A percentile compares a stretch with the other conserved stretches of the same genome.
Conservation (phyloP, 2,797 vertebrate species). For the Melanotaenia trifasciata region DNA sequence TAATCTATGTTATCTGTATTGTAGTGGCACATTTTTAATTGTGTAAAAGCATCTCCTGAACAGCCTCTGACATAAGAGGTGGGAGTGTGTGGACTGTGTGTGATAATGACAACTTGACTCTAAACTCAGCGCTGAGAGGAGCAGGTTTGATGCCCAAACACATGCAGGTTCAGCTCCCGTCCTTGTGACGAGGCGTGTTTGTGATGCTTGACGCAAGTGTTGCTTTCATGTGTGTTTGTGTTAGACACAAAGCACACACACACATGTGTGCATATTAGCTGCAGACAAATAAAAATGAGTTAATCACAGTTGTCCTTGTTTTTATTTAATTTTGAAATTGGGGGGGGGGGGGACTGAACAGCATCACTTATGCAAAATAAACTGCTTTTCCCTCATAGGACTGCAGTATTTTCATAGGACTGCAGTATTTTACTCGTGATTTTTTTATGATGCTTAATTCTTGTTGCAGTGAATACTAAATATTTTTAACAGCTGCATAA, state of each 20-base stretch:
- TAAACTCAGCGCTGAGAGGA: constrained; percentile 80
- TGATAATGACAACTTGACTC: constrained; percentile 83
- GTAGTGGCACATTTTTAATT: constrained; percentile 15
- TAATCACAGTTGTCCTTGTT: constrained; percentile 3
- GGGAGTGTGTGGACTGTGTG: constrained; percentile 35
- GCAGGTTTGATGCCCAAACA: constrained; percentile 80
- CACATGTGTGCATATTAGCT: constrained; percentile 11
- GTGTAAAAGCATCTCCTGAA: constrained; percentile 21
- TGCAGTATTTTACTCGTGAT: too few relatives aligned
- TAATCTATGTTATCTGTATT: constrained; percentile 8
- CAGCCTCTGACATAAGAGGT: constrained; percentile 15
- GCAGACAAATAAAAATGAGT: constrained; percentile 33
- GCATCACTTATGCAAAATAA: neutral
- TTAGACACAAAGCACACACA: neutral
- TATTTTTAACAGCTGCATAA: too few relatives aligned
- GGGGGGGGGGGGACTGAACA: too few relatives aligned
- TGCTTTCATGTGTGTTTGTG: neutral
- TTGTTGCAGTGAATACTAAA: neutral
- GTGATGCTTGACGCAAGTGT: constrained; percentile 26
- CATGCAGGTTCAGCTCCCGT: constrained; percentile 30
- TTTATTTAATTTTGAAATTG: neutral
- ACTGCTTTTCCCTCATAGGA: neutral
- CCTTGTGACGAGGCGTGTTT: constrained; percentile 18
- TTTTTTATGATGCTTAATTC: neutral
- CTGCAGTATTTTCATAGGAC: too few relatives aligned